phyloP scores from a whole-genome alignment of 2,113 vertebrate species.

The Oreochromis aureus region DNA sequence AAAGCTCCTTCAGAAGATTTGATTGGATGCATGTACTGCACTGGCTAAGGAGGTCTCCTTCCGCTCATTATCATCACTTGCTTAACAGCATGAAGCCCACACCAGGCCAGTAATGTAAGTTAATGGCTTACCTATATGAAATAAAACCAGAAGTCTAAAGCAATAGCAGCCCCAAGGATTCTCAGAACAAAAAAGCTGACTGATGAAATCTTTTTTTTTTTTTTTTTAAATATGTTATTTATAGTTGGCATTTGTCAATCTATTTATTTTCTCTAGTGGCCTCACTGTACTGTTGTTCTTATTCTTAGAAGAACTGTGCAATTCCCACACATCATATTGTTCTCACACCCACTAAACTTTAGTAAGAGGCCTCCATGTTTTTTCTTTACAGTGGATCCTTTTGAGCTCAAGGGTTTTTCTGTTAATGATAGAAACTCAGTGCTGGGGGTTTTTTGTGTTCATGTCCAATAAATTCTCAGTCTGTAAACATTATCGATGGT shows the following conservation, averaged over 20 bases:
- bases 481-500: background rate
- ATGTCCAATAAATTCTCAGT: background rate
- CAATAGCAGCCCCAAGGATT: background rate
- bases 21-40: background rate
- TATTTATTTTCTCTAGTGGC: background rate
- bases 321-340: background rate
- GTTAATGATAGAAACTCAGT: background rate
- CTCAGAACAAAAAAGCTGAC: background rate
- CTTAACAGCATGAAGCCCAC: background rate
- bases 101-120: background rate
- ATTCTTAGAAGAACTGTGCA: background rate
- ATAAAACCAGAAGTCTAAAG: background rate
- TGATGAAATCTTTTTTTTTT: background rate
- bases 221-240: background rate
- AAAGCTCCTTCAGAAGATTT: background rate
- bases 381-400: background rate
- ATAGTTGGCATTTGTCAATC: background rate
- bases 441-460: background rate
- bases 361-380: background rate
- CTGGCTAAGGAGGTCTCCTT: background rate
- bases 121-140: background rate
- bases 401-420: background rate
- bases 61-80: background rate
- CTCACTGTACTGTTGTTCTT: background rate
- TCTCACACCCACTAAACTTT: background rate